phyloP scores from a whole-genome alignment of 2,113 vertebrate species.

The Dissostichus mawsoni region DNA sequence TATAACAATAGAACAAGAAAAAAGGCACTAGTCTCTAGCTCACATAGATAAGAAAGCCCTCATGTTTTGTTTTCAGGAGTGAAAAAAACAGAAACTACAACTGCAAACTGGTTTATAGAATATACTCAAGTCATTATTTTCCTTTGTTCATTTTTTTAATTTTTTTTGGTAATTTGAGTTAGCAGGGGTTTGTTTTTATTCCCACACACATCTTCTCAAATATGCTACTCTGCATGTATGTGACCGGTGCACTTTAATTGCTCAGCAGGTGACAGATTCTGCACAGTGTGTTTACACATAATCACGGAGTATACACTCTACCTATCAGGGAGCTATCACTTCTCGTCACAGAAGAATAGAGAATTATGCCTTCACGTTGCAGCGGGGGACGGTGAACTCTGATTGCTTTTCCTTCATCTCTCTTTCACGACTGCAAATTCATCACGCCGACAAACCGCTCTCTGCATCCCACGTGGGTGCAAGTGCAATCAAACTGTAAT shows the following conservation, averaged over 20 bases:
- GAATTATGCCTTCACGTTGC: slow-evolving; percentile 37
- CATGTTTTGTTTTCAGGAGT: neutral
- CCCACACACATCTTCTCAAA: neutral
- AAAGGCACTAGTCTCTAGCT: slow-evolving; percentile 14
- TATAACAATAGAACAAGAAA: slow-evolving; percentile 31
- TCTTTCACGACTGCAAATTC: slow-evolving; percentile 51
- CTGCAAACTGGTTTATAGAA: neutral
- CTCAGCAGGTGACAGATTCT: slow-evolving; percentile 14
- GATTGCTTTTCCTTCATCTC: slow-evolving; percentile 66
- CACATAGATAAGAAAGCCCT: neutral
- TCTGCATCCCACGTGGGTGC: slow-evolving; percentile 40
- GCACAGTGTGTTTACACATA: slow-evolving; percentile 35
- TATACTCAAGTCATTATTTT: neutral
- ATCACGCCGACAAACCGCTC: slow-evolving; percentile 48
- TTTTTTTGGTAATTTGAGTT: neutral
- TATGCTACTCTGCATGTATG: neutral
- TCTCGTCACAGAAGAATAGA: slow-evolving; percentile 34
- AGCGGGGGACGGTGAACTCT: slow-evolving; percentile 55
- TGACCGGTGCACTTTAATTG: neutral
- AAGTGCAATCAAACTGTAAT: slow-evolving; percentile 69
- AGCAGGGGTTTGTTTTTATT: neutral
- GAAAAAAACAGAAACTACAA: neutral
- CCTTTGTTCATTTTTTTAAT: neutral
- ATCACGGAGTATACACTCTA: slow-evolving; percentile 25
- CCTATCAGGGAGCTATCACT: slow-evolving; percentile 35